A percentile compares a stretch with the other conserved stretches of the same genome.
phyloP scores from a whole-genome alignment of 53 echinoderm and acorn worm species.

The Crossaster papposus region DNA sequence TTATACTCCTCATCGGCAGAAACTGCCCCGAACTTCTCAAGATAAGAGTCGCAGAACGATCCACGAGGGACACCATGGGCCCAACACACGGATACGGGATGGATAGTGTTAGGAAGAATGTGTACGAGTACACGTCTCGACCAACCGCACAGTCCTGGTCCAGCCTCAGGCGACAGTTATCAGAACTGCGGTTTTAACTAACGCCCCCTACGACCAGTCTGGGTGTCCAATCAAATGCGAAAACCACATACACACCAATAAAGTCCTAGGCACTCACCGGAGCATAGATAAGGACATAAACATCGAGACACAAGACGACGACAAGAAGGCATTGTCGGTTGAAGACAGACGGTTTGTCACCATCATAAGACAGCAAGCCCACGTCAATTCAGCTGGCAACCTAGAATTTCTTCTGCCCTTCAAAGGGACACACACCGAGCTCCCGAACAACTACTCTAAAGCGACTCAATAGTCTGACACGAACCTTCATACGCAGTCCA shows the following conservation, averaged over 20 bases:
- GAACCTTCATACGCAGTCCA: constrained; percentile 19
- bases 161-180: background rate
- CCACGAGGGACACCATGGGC: constrained; percentile 69
- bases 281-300: too few species aligned
- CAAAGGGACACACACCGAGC: background rate
- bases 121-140: constrained; percentile 46
- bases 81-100: constrained; percentile 64
- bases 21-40: constrained; percentile 71
- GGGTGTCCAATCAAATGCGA: too few species aligned
- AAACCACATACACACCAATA: too few species aligned
- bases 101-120: constrained; percentile 63
- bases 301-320: background rate
- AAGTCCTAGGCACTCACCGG: too few species aligned
- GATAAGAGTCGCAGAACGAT: constrained; percentile 66
- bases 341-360: too few species aligned
- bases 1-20: constrained; percentile 57
- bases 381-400: constrained; percentile 52
- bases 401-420: constrained; percentile 42
- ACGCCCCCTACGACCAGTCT: too few species aligned
- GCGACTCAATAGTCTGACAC: constrained; percentile 7
- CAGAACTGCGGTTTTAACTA: too few species aligned
- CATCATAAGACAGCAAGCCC: constrained; percentile 2
- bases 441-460: constrained; percentile 30
- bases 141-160: constrained; percentile 46
- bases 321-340: background rate